Evolutionary conservation across 2,113 vertebrate genomes (phyloP), one percentile per base, ranked within the genome.

Genomic region (Oryzias curvinotus): DNA sequence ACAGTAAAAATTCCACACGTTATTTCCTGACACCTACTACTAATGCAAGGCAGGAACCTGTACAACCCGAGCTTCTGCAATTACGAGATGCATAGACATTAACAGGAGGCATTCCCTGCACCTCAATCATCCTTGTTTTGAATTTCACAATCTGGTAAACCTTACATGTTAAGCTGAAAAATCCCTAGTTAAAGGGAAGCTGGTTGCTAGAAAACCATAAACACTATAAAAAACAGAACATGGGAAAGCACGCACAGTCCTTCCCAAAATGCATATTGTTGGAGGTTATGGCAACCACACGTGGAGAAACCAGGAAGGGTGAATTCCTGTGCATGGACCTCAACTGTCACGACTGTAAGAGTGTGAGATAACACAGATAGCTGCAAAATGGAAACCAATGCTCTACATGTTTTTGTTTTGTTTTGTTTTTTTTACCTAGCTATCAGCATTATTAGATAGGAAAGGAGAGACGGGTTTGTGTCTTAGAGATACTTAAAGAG

Each of bases 391-490:
- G 73, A 86, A 87, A 83, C 66, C 30, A 62, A 77, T 43, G 57
- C 43, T 83, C 80, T 89, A 89, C 87, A 83, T 87, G 78, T 87
- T 90, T 80, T 72, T 23, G 2, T 23, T 23, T 23, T 21, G 1
- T 23, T 23, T 23, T 23, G 3, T 3, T 3, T 23, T 23, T 8
- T 1, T 30, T 7, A 30, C 5, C 28, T 28, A 5, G 4, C 5
- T 30, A 30, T 30, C 28, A 30, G 28, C 28, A 30, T 30, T 30
- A 30, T 30, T 30, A 30, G 5, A 30, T 30, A 30, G 6, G 5
- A 30, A 30, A 7, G 28, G 28, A 30, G 26, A 28, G 26, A 36
- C 8, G 30, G 7, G 30, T 36, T 36, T 36, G 30, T 28, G 30
- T 36, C 30, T 36, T 36, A 36, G 30, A 36, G 30, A 36, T 36